Base-by-base conservation (phyloP, 2,888 invertebrate species). In the Prosapia bicincta region DNA sequence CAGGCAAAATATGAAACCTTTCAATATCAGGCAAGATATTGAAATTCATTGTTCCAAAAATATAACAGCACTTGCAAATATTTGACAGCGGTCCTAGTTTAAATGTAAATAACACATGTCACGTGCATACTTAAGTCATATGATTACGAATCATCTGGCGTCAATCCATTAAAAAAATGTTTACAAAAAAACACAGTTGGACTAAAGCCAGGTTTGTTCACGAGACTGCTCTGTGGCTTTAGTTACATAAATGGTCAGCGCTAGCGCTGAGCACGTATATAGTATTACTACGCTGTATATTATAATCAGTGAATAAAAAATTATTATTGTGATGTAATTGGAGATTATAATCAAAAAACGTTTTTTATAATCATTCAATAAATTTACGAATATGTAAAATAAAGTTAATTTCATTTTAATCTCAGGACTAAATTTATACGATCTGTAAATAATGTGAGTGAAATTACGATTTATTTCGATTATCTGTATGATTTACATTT, bases 101-200 rank as follows among this genome's bases (percentile, higher is more conserved):
- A 54, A 54, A 54, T 54, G 54, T 54, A 54, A 54, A 54, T 54
- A 54, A 54, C 54, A 54, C 54, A 25, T 72, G 76, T 76, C 76
- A 76, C 76, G 76, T 76, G 76, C 76, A 76, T 54, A 26, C 26
- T 68, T 13, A 25, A 32, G 76, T 76, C 76, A 76, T 72, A 76
- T 76, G 76, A 76, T 69, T 72, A 76, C 76, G 72, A 72, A 30
- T 72, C 72, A 72, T 38, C 72, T 72, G 72, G 72, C 72, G 38
- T 26, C 24, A 25, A 71, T 72, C 72, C 72, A 72, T 24, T 23
- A 67, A 67, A 54, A 54, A 54, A 54, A n/a, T 20, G 7, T 54
- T 54, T 54, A 54, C 20, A 54, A 54, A 54, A n/a, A 54, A 54
- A 54, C 54, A 54, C 20, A 54, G 54, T 54, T 54, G 54, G 54